A percentile compares a stretch with the other conserved stretches of the same genome.
Conservation (phyloP, 2,113 vertebrate genomes). For the Puntigrus tetrazona region DNA sequence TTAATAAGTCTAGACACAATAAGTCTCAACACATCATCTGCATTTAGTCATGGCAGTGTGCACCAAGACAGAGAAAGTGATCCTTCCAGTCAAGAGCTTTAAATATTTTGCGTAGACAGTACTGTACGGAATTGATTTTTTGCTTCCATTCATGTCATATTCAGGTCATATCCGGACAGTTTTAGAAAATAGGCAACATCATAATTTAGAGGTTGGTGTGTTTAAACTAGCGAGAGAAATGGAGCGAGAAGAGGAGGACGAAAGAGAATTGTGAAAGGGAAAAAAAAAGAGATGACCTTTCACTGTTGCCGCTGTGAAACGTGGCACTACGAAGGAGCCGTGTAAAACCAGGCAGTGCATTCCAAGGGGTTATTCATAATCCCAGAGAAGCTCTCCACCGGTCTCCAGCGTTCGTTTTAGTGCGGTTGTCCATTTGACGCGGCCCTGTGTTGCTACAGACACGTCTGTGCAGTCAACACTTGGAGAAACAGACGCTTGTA, state of each 20-base stretch:
- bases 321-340: slow-evolving; percentile 36
- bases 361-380: slow-evolving; percentile 49
- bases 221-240: slow-evolving; percentile 12
- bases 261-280: neutral
- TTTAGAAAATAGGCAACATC: neutral
- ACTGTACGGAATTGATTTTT: neutral
- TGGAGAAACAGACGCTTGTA: slow-evolving; percentile 54
- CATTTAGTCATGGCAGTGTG: neutral
- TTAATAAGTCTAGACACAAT: neutral
- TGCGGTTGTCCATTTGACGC: slow-evolving; percentile 61
- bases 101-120: neutral
- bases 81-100: neutral
- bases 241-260: neutral
- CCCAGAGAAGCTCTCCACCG: slow-evolving; percentile 54
- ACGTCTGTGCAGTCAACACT: slow-evolving; percentile 58
- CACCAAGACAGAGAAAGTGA: neutral
- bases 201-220: slow-evolving; percentile 11
- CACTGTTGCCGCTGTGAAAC: slow-evolving; percentile 28
- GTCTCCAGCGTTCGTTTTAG: slow-evolving; percentile 65
- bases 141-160: neutral
- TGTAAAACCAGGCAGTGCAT: slow-evolving; percentile 41
- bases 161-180: neutral
- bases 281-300: slow-evolving; percentile 37
- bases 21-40: neutral
- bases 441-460: slow-evolving; percentile 49